phyloP scores from a whole-genome alignment of 1,140 invertebrate genomes.

The Cyrtorhinus lividipennis region DNA sequence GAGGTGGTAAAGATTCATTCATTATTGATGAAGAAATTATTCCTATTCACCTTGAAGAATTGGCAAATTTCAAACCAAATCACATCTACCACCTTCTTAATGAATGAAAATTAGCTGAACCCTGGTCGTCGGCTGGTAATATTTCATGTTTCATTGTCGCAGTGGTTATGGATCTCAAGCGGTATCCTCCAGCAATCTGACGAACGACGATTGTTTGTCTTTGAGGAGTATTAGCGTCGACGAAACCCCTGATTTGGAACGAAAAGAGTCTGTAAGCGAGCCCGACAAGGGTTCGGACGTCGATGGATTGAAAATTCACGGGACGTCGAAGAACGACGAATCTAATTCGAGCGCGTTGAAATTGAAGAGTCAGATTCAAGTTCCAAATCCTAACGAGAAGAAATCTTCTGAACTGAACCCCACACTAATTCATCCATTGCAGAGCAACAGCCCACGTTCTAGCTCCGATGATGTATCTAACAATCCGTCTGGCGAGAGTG shows the following conservation, averaged over 20 bases:
- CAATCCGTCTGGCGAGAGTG: slow-evolving; percentile 37
- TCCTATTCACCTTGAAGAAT: too few species aligned
- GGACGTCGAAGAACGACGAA: neutral
- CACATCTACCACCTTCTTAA: too few species aligned
- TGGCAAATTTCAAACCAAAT: too few species aligned
- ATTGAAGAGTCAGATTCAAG: neutral
- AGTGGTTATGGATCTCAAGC: slow-evolving; percentile 81
- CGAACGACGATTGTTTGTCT: slow-evolving; percentile 80
- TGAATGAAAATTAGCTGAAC: too few species aligned
- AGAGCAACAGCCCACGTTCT: slow-evolving; percentile 35
- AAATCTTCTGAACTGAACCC: neutral
- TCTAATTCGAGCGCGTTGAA: too few species aligned
- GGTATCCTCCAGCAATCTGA: slow-evolving; percentile 78
- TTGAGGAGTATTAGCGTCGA: slow-evolving; percentile 78
- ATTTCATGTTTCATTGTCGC: slow-evolving; percentile 20
- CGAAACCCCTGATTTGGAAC: slow-evolving; percentile 51
- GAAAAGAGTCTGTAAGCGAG: neutral
- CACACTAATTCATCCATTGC: neutral
- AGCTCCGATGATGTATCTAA: slow-evolving; percentile 33
- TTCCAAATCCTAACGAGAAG: neutral
- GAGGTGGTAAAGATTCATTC: too few species aligned
- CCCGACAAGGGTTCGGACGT: neutral
- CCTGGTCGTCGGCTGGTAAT: too few species aligned
- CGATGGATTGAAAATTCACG: neutral
- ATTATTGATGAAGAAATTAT: too few species aligned